Base-by-base conservation (phyloP, 2,888 invertebrate species). In the Athripsodes cinereus region DNA sequence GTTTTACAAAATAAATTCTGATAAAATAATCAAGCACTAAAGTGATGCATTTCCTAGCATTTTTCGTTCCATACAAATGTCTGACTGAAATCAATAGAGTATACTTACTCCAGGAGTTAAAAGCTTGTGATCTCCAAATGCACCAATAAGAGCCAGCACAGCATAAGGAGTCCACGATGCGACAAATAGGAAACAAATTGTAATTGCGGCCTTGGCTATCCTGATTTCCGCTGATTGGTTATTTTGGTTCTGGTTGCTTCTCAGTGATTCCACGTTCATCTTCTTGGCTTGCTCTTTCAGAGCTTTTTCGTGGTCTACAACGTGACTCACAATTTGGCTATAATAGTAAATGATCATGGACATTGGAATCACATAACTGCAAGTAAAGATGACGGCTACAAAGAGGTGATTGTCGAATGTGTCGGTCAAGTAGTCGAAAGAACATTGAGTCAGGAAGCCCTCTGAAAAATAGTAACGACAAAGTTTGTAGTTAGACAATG, bases 141-240 rank as follows among this genome's bases (percentile, higher is more conserved):
- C 88, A 2, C 91, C 92, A 64, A 88, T 90, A 57, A 92, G 76
- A 1, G 94, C 85, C 67, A 83, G 84, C 1, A 90, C 84, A 1
- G 90, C 93, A 69, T 95, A 95, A 0, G 95, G 95, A 2, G 91
- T 91, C 94, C 95, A 95, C 0, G 93, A 89, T 1, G 89, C 83
- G 19, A 94, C 84, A 71, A 87, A 92, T 2, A 92, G 74, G 71
- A 90, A 93, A 67, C 92, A 89, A 46, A 92, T 87, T 0, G 92
- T 89, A 47, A 94, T 89, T 2, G 92, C 92, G 8, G 93, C 91
- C 69, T 92, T 92, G 0, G 92, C 92, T 67, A 92, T 92, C 66
- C 90, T 79, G 65, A 92, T 84, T 70, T 92, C 92, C 0, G 90
- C 89, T 0, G 90, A 88, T 64, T 90, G 81, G 35, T 69, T 71